Percentiles rank a stretch among this genome's conserved stretches.
phyloP scores from a whole-genome alignment of 2,888 invertebrate species.

The Bombyx huttoni region DNA sequence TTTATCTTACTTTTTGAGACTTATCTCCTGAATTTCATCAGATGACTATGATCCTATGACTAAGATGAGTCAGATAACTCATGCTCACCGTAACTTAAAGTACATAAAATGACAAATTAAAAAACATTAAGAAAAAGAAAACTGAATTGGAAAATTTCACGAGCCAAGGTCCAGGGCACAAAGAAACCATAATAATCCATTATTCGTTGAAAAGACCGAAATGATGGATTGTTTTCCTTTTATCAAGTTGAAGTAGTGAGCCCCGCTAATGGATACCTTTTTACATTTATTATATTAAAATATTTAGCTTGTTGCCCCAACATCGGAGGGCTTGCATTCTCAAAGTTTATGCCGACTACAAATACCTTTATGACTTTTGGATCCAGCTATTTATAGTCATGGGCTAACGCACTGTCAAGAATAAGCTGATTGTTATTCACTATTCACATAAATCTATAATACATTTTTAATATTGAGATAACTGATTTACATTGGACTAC shows the following conservation, averaged over 20 bases:
- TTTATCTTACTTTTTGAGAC: no score
- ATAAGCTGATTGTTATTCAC: no score
- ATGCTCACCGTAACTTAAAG: background rate
- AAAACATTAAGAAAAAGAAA: background rate
- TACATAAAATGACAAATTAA: background rate
- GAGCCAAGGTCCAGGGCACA: background rate
- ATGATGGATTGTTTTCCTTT: slow-evolving; percentile 16
- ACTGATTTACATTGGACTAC: no score
- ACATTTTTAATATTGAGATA: no score
- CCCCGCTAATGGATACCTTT: background rate
- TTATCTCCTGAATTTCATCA: no score
- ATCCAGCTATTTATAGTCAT: no score
- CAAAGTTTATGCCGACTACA: background rate
- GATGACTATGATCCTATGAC: no score
- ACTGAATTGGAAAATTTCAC: background rate
- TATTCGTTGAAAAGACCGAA: slow-evolving; percentile 6
- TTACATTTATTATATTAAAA: background rate
- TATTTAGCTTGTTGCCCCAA: background rate
- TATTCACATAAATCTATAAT: no score
- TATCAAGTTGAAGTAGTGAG: slow-evolving; percentile 12
- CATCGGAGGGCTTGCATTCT: background rate
- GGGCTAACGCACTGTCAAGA: no score
- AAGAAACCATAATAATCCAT: background rate
- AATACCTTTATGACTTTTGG: slow-evolving; percentile 1
- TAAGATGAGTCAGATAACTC: no score